phyloP scores from a whole-genome alignment of 2,797 vertebrate species.

The Neostethus bicornis region DNA sequence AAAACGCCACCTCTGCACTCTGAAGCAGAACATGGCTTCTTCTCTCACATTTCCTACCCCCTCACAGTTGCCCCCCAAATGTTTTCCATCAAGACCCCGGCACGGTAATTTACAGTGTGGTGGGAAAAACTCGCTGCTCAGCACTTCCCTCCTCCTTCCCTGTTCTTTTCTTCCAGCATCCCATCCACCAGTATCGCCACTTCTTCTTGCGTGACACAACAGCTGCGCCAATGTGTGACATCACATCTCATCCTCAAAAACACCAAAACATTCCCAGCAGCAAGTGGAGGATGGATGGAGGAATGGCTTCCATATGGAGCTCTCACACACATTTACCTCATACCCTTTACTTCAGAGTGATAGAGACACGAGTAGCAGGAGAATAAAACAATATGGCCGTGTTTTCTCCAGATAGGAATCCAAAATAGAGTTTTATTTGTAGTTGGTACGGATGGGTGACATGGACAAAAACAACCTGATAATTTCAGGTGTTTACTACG shows the following conservation, averaged over 20 bases:
- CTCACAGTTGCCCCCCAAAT: conserved; percentile 47
- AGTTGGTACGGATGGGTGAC: too few species aligned
- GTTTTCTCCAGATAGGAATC: conserved; percentile 48
- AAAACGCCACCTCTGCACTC: conserved; percentile 13
- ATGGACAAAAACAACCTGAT: too few species aligned
- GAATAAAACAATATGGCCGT: conserved; percentile 43
- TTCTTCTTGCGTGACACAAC: conserved; percentile 64
- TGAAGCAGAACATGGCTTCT: conserved; percentile 27
- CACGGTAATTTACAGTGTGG: conserved; percentile 70
- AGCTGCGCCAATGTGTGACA: conserved; percentile 67
- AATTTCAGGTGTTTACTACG: too few species aligned
- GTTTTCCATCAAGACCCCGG: conserved; percentile 69
- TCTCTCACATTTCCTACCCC: conserved; percentile 49
- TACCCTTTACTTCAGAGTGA: conserved; percentile 26
- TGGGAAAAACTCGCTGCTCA: conserved; percentile 65
- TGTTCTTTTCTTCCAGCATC: conserved; percentile 1
- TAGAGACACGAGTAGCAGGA: conserved; percentile 34
- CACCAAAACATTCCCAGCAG: conserved; percentile 60
- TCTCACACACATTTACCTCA: background rate
- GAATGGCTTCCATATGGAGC: conserved; percentile 73
- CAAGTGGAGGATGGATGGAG: conserved; percentile 25
- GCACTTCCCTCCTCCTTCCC: conserved; percentile 39
- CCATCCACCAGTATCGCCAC: conserved; percentile 21
- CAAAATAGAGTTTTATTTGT: conserved; percentile 49
- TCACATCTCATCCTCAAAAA: conserved; percentile 68